Conservation (phyloP, 1,140 invertebrate genomes). For the Aleiodes sp. region DNA sequence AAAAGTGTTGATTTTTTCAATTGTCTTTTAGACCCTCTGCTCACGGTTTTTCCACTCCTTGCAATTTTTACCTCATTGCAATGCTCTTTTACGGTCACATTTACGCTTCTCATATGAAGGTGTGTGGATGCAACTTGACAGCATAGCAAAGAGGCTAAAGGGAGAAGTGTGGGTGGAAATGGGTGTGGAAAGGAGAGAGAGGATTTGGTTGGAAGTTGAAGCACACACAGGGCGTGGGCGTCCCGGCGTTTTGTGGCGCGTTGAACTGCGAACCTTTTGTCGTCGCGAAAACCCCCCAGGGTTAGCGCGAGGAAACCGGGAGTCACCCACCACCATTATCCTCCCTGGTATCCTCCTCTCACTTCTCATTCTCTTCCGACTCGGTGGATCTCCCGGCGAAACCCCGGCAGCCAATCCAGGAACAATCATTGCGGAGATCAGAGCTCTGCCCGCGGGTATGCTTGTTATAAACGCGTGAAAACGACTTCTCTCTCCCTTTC, state of each 20-base stretch:
- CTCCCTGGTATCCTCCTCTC: background rate
- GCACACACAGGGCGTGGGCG: constrained; percentile 47
- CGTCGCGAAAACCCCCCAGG: constrained; percentile 47
- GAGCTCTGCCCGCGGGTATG: constrained; percentile 50
- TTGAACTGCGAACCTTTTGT: constrained; percentile 64
- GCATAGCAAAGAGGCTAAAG: background rate
- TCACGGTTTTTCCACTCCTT: constrained; percentile 8
- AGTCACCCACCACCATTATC: constrained; percentile 26
- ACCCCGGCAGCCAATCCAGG: constrained; percentile 39
- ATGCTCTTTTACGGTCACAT: constrained; percentile 6
- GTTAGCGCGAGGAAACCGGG: constrained; percentile 41
- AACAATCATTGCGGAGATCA: constrained; percentile 61
- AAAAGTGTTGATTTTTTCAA: constrained; percentile 29
- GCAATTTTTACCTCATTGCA: background rate
- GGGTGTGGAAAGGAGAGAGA: background rate
- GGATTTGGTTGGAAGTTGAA: constrained; percentile 15
- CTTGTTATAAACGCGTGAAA: constrained; percentile 58
- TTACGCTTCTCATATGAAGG: constrained; percentile 19
- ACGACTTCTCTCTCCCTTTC: constrained; percentile 11
- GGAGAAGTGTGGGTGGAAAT: no score
- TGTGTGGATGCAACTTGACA: constrained; percentile 49
- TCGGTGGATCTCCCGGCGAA: no score
- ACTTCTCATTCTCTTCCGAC: background rate
- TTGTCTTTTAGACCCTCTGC: constrained; percentile 30
- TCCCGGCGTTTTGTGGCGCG: constrained; percentile 64